Base-by-base conservation (phyloP, 2,888 invertebrate species). In the Tinea trinotella region DNA sequence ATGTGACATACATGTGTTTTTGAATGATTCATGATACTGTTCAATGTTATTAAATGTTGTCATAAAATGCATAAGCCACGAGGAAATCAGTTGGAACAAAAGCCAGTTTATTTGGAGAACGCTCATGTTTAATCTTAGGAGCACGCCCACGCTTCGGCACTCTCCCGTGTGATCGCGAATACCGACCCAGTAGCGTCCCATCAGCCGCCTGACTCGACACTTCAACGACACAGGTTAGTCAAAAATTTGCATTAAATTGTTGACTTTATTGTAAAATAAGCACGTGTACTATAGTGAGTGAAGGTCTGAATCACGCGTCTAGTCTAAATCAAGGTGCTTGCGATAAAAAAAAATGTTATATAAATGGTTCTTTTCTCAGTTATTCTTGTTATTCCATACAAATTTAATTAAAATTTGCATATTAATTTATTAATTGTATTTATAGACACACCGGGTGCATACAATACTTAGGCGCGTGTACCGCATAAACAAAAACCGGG, bases 91-190 rank as follows among this genome's bases (percentile, higher is more conserved):
- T 53, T 18, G 34, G 46, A 81, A 81, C 81, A 83, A 81, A 81
- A 82, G 82, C 80, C 76, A 75, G 71, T 81, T 77, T 83, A 83
- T 79, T 83, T 81, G 68, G 83, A 79, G 75, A 76, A 24, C 69
- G 82, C 82, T 84, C 83, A 79, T 75, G 72, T 71, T 81, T 84
- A 84, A 77, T 82, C 84, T 80, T 83, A 83, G 84, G 24, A 24
- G 71, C 67, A 70, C 84, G 65, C 83, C 83, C 76, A 82, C 81
- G 67, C 73, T 60, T 59, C 64, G 59, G 59, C 62, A 59, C 46
- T 17, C 19, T 46, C 46, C 17, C 46, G 46, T 46, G 46, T 46
- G 46, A n/a, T n/a, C 17, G 60, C 63, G 66, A 60, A 59, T 64
- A 59, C 59, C 62, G 59, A 69, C 68, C 74, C 84, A 83, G 82